Base-by-base conservation (phyloP, 2,797 vertebrate genomes). In the Acipenser ruthenus region DNA sequence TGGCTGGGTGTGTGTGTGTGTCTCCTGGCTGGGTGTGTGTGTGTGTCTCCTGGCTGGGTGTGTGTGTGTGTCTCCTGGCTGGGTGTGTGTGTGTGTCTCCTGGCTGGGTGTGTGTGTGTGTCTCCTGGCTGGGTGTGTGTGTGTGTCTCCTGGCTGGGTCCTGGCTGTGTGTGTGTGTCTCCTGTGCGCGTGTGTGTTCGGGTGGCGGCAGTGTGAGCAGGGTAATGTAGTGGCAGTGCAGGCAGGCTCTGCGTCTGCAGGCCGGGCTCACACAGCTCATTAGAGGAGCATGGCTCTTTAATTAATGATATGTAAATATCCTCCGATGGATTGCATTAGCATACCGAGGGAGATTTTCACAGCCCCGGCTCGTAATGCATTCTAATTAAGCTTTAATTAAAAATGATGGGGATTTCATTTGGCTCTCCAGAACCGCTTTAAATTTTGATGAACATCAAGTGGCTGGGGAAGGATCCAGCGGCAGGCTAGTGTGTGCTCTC, bases 331-430 rank as follows among this genome's bases (percentile, higher is more conserved):
- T 85, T 83, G 78, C 79, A 84, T 86, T 88, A 87, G 87, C 82
- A 85, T 77, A 66, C 78, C 72, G 83, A 74, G 83, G 79, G 86
- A 81, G 83, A 81, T 77, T 82, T 83, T 81, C 74, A 65, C 69
- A 76, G 88, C 84, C 85, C 83, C 71, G 69, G 81, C 80, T 85
- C 84, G 82, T 85, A 90, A 87, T 89, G 87, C 84, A 75, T 85
- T 91, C 90, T 91, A 92, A 93, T 92, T 91, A 92, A 83, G 82
- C 85, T 88, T 90, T 92, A 91, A 93, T 93, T 92, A 91, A 89
- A 88, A 88, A 87, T 85, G 87, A 91, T 87, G 73, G 73, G 66
- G 66, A 73, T 78, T 79, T 77, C 75, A 77, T 70, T 79, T 73
- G 69, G 68, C 75, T 73, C 23, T 18, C 63, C 55, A 10, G 67